A percentile compares a stretch with the other conserved stretches of the same genome.
Evolutionary conservation across 2,113 vertebrate genomes (phyloP).

Genomic region (Macrotus californicus): DNA sequence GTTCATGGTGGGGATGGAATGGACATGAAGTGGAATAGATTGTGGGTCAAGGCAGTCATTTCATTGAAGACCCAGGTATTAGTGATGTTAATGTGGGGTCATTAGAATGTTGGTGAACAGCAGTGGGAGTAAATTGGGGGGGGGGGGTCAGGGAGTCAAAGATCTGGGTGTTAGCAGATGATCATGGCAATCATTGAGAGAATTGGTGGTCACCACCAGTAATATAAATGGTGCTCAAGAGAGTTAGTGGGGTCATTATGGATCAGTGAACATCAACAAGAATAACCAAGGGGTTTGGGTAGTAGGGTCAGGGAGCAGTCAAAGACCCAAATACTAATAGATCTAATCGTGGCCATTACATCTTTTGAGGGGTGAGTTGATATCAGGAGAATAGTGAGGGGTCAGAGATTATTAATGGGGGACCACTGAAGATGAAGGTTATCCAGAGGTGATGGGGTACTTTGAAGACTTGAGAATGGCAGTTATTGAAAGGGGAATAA

Average conservation of each 20-base stretch:
- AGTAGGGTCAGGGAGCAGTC: neutral
- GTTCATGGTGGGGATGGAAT: neutral
- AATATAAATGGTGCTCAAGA: neutral
- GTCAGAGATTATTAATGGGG: neutral
- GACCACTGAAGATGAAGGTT: neutral
- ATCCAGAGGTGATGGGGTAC: neutral
- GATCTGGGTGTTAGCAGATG: neutral
- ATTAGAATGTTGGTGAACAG: neutral
- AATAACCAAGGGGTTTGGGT: neutral
- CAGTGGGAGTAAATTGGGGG: neutral
- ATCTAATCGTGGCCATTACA: neutral
- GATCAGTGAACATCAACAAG: neutral
- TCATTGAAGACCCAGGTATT: neutral
- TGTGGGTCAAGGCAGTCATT: neutral
- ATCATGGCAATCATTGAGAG: neutral
- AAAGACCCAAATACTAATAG: neutral
- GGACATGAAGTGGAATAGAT: neutral
- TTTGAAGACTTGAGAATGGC: neutral
- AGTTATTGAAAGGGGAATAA: neutral
- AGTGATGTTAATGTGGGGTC: neutral
- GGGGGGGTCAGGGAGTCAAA: neutral
- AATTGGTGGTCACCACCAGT: neutral
- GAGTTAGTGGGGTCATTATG: neutral
- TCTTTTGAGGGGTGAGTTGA: neutral
- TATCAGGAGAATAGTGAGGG: neutral